These are phyloP conservation scores for Cephus cinctus DNA, from an alignment of 1,140 invertebrate species.

Conservation along the genomic window DNA sequence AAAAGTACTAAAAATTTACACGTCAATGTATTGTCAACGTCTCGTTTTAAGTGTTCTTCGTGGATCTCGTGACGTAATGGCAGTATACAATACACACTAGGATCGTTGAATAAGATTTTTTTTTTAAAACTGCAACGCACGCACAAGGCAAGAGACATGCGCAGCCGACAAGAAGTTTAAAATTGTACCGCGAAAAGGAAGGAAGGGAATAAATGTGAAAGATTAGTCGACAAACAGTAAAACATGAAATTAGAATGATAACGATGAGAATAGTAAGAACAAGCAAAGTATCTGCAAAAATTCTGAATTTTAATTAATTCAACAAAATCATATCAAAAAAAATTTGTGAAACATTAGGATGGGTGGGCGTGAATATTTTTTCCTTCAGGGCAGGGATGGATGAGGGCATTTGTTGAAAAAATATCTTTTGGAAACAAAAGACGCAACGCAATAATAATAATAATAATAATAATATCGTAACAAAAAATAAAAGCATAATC, in stretches of 20 bases:
- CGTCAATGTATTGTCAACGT: too few relatives aligned
- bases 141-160: slow-evolving; percentile 3
- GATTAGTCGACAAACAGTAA: slow-evolving; percentile 10
- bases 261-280: slow-evolving; percentile 18
- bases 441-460: slow-evolving; percentile 26
- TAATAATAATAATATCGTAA: slow-evolving; percentile 28
- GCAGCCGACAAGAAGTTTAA: slow-evolving; percentile 2
- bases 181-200: slow-evolving; percentile 12
- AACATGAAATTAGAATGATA: slow-evolving; percentile 13
- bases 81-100: too few relatives aligned
- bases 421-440: slow-evolving; percentile 27
- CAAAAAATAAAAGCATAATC: slow-evolving; percentile 17
- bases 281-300: slow-evolving; percentile 36
- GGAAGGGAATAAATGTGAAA: slow-evolving; percentile 10
- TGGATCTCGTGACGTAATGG: too few relatives aligned
- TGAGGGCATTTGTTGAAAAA: slow-evolving; percentile 18
- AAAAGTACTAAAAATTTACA: too few relatives aligned
- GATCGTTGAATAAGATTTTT: too few relatives aligned
- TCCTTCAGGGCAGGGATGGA: too few relatives aligned
- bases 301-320: slow-evolving; percentile 44
- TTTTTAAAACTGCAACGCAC: slow-evolving; percentile 11
- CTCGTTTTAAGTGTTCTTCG: too few relatives aligned
- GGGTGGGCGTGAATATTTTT: too few relatives aligned
- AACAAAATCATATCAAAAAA: slow-evolving; percentile 45
- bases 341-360: slow-evolving; percentile 28